Percentiles rank a stretch among this genome's conserved stretches.
Evolutionary conservation across 2,797 vertebrate genomes (phyloP).

Genomic region (Pipistrellus pygmaeus): DNA sequence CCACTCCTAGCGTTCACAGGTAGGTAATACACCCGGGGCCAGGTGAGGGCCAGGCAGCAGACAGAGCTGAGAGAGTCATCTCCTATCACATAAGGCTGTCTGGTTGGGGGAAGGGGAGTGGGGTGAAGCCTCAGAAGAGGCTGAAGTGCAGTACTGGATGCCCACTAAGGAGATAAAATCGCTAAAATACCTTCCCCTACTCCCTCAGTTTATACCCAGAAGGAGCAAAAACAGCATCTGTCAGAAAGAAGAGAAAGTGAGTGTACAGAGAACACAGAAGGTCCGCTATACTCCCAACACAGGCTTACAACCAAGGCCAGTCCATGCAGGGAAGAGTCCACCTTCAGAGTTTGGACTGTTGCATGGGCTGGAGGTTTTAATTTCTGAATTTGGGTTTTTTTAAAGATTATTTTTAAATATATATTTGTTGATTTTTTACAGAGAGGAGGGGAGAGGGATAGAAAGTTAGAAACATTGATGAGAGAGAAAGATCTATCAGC

Average conservation of each 20-base stretch:
- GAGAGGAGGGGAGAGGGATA: too few species aligned
- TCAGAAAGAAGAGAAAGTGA: neutral
- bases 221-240: neutral
- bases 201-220: neutral
- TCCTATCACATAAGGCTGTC: neutral
- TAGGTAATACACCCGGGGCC: too few species aligned
- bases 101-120: neutral
- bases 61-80: neutral
- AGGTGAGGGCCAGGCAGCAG: neutral
- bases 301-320: neutral
- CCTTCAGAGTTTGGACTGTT: neutral
- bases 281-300: too few species aligned
- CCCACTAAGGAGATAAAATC: neutral
- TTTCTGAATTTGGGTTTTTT: conserved; percentile 18
- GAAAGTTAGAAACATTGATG: too few species aligned
- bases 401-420: neutral
- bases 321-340: neutral
- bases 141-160: neutral
- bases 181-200: neutral
- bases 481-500: too few species aligned
- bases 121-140: neutral
- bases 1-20: neutral
- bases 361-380: neutral
- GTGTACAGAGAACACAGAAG: neutral
- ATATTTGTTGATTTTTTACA: too few species aligned